Percentiles rank a stretch among this genome's conserved stretches.
These are phyloP conservation scores for Lithobates sylvaticus DNA, from an alignment of 2,797 vertebrate species.

Conservation along the genomic window DNA sequence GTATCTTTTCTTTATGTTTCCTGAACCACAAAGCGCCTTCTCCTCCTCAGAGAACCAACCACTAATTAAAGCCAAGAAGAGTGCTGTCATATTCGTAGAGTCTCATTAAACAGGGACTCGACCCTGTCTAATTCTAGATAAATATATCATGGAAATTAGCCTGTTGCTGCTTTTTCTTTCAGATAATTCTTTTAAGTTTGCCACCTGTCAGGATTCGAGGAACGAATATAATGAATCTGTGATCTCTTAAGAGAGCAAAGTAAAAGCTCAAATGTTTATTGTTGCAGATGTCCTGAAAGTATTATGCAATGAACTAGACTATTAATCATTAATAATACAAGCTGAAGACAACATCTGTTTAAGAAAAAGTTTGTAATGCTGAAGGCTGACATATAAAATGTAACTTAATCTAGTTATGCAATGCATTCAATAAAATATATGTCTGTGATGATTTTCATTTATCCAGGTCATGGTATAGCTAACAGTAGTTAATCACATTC, in stretches of 20 bases:
- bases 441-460: too few relatives aligned
- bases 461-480: too few relatives aligned
- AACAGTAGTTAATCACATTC: too few relatives aligned
- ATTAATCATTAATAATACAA: not conserved
- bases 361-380: not conserved
- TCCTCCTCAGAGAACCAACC: slow-evolving; percentile 39
- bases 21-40: slow-evolving; percentile 48
- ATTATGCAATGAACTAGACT: not conserved
- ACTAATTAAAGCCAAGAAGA: slow-evolving; percentile 49
- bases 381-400: too few relatives aligned
- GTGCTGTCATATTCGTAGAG: slow-evolving; percentile 37
- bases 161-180: slow-evolving; percentile 9
- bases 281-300: not conserved
- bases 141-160: slow-evolving; percentile 43
- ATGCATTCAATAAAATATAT: too few relatives aligned
- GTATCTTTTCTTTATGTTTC: slow-evolving; percentile 19
- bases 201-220: slow-evolving; percentile 26
- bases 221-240: not conserved
- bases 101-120: slow-evolving; percentile 46
- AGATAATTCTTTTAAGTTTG: slow-evolving; percentile 16
- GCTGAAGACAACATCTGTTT: not conserved
- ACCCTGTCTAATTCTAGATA: slow-evolving; percentile 53
- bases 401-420: too few relatives aligned
- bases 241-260: not conserved
- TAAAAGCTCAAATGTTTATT: not conserved